Percentiles rank a stretch among this genome's conserved stretches.
Evolutionary conservation across 2,888 invertebrate species (phyloP).

Genomic region (Sussaba pulchella): DNA sequence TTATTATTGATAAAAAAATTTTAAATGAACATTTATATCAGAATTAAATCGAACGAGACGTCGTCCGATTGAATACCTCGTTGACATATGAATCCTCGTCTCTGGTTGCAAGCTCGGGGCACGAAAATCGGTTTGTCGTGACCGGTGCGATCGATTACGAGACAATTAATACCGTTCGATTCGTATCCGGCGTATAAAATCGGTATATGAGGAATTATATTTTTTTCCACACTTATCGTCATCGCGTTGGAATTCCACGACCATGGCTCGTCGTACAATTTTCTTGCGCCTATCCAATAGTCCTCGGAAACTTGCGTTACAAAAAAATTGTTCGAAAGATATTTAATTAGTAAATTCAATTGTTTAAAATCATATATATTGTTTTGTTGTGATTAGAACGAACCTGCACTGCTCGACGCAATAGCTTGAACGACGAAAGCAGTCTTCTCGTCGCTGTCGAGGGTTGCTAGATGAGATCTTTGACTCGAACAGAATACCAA

Average conservation of each 20-base stretch:
- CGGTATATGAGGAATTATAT: conserved; percentile 16
- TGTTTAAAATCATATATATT: too few relatives aligned
- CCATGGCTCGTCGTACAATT: conserved; percentile 59
- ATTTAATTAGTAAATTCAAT: too few relatives aligned
- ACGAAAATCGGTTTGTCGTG: conserved; percentile 68
- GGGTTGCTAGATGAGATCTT: conserved; percentile 67
- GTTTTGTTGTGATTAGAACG: conserved; percentile 13
- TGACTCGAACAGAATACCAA: conserved; percentile 69
- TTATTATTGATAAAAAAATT: too few relatives aligned
- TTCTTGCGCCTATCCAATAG: conserved; percentile 70
- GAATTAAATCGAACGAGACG: too few relatives aligned
- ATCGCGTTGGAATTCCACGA: conserved; percentile 60
- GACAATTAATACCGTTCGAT: conserved; percentile 53
- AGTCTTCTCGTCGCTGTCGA: conserved; percentile 67
- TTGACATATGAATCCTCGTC: conserved; percentile 71
- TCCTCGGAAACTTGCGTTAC: conserved; percentile 56
- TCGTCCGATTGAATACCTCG: conserved; percentile 59
- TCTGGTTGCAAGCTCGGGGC: conserved; percentile 67
- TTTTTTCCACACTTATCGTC: neutral
- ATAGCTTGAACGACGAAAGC: conserved; percentile 57
- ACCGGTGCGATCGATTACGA: conserved; percentile 64
- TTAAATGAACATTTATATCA: too few relatives aligned
- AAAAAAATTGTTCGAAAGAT: neutral
- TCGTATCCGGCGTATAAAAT: conserved; percentile 47
- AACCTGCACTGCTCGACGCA: conserved; percentile 55